These are phyloP conservation scores for Cheilinus undulatus DNA, from an alignment of 2,113 vertebrate genomes.

Conservation along the genomic window DNA sequence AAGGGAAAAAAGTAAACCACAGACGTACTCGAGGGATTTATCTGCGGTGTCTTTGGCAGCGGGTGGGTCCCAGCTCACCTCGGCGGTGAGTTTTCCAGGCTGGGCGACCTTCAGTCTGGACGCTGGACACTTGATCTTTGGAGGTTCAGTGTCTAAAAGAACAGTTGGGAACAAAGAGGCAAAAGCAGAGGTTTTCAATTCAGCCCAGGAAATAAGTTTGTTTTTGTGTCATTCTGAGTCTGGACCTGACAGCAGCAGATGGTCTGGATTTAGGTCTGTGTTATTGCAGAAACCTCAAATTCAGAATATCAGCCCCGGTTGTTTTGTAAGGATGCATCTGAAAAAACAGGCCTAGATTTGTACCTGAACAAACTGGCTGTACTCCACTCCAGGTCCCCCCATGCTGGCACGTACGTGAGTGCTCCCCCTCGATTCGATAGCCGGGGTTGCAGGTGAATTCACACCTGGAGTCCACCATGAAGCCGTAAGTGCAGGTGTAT, in stretches of 20 bases:
- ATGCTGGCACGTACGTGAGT: conserved; percentile 88
- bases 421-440: conserved; percentile 90
- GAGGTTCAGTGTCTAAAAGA: conserved; percentile 91
- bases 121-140: conserved; percentile 92
- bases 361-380: conserved; percentile 91
- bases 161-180: conserved; percentile 20
- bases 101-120: conserved; percentile 92
- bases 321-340: neutral
- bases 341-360: neutral
- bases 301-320: neutral
- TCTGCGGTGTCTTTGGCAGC: conserved; percentile 91
- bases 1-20: neutral
- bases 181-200: conserved; percentile 19
- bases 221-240: conserved; percentile 19
- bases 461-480: conserved; percentile 91
- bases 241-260: conserved; percentile 27
- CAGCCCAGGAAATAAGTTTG: conserved; percentile 47
- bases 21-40: conserved; percentile 86
- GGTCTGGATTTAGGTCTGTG: conserved; percentile 5
- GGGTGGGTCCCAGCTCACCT: conserved; percentile 91
- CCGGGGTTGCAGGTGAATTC: conserved; percentile 89
- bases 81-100: conserved; percentile 90
- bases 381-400: conserved; percentile 89
- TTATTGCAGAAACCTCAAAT: neutral
- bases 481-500: conserved; percentile 88